Evolutionary conservation across 2,888 invertebrate species (phyloP).

Genomic region (Esperia sulphurella): DNA sequence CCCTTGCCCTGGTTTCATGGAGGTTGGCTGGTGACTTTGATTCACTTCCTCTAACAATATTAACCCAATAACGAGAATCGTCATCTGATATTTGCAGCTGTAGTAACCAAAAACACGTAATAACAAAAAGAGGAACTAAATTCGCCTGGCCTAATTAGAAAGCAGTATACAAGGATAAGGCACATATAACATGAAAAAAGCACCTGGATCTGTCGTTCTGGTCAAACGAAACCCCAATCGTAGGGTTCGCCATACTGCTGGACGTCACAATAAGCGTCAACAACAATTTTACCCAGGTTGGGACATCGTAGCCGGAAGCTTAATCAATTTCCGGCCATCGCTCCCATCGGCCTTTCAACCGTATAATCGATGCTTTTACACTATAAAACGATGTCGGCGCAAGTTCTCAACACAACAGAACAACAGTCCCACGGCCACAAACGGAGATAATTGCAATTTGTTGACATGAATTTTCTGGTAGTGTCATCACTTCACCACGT

Average conservation of each 20-base stretch:
- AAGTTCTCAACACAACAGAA: constrained; percentile 22
- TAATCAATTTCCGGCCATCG: constrained; percentile 35
- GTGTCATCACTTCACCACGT: constrained; percentile 48
- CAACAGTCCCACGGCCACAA: constrained; percentile 34
- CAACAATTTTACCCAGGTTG: constrained; percentile 39
- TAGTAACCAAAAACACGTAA: too few species aligned
- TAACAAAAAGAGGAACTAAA: too few species aligned
- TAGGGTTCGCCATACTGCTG: constrained; percentile 66
- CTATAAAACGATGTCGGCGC: constrained; percentile 21
- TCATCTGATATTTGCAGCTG: too few species aligned
- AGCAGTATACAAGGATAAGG: not conserved
- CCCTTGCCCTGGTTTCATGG: too few species aligned
- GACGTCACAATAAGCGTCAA: constrained; percentile 26
- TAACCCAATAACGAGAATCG: too few species aligned
- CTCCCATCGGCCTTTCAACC: constrained; percentile 38
- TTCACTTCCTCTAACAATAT: too few species aligned
- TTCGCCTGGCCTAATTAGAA: not conserved
- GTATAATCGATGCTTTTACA: constrained; percentile 12
- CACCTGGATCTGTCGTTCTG: constrained; percentile 84
- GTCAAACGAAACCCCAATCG: constrained; percentile 84
- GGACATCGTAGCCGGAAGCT: constrained; percentile 59
- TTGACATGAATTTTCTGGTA: constrained; percentile 55
- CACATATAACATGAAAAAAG: not conserved
- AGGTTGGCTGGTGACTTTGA: too few species aligned
- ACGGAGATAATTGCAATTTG: constrained; percentile 56